Evolutionary conservation across 1,140 invertebrate species (phyloP).

Genomic region (Macrotrachela quadricornifera): DNA sequence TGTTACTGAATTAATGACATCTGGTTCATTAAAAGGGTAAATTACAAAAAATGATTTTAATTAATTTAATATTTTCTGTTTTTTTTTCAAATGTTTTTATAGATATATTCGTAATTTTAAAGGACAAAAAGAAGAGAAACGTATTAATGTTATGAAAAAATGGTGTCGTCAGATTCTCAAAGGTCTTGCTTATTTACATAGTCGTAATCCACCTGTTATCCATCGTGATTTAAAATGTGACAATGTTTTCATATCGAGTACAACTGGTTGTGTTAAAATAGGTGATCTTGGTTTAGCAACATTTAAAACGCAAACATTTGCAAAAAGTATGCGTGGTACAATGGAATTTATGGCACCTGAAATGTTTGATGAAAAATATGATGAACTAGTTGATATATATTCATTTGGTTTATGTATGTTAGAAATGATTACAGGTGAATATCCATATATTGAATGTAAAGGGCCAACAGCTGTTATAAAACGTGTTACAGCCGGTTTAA

Average conservation of each 20-base stretch:
- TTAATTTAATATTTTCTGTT: neutral
- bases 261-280: constrained; percentile 76
- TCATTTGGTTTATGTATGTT: constrained; percentile 99
- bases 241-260: constrained; percentile 96
- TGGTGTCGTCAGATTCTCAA: constrained; percentile 98
- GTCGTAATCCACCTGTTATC: constrained; percentile 84
- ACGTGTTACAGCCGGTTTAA: constrained; percentile 82
- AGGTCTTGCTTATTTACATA: constrained; percentile 87
- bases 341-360: constrained; percentile 98
- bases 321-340: constrained; percentile 95
- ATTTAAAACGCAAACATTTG: constrained; percentile 92
- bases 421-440: constrained; percentile 99
- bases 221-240: constrained; percentile 78
- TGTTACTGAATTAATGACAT: constrained; percentile 97
- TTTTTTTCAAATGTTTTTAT: constrained; percentile 5
- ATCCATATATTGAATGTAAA: constrained; percentile 90
- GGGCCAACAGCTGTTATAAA: constrained; percentile 97
- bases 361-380: constrained; percentile 99
- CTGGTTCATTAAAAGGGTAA: constrained; percentile 70
- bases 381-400: constrained; percentile 96
- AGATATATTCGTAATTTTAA: constrained; percentile 4
- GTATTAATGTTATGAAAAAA: constrained; percentile 81
- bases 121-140: neutral
- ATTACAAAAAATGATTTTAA: neutral
- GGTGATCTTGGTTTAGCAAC: constrained; percentile 94